Conservation (phyloP, 2,113 vertebrate genomes). For the Glaucomys volans region DNA sequence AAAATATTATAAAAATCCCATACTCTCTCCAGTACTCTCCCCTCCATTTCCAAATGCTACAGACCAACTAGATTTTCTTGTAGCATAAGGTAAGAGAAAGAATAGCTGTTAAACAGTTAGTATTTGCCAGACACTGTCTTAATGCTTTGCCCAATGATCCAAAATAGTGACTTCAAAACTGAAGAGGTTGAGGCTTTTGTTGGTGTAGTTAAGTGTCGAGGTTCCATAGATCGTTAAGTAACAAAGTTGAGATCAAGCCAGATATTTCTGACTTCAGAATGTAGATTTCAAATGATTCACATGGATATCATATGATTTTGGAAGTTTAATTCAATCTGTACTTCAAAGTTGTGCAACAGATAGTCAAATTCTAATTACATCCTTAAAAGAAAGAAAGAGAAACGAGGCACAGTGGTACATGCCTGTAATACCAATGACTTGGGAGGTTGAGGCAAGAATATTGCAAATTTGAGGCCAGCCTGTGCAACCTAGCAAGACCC, state of each 20-base stretch:
- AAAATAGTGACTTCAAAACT: not conserved
- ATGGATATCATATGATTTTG: not conserved
- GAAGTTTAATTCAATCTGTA: not conserved
- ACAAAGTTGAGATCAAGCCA: not conserved
- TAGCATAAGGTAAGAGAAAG: not conserved
- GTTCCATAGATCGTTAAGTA: not conserved
- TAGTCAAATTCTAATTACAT: not conserved
- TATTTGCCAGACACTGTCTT: not conserved
- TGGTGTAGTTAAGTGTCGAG: not conserved
- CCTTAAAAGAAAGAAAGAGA: not conserved
- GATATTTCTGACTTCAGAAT: not conserved
- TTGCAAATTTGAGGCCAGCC: not conserved
- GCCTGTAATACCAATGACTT: not conserved
- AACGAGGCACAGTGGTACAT: not conserved
- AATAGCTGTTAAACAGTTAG: not conserved
- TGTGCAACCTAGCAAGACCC: not conserved
- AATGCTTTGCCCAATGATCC: not conserved
- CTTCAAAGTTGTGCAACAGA: not conserved
- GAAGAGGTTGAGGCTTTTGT: not conserved
- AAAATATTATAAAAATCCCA: not conserved
- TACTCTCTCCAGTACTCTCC: not conserved
- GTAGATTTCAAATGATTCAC: not conserved
- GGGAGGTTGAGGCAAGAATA: not conserved
- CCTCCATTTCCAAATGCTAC: not conserved
- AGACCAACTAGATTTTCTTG: not conserved